Base-by-base conservation (phyloP, 2,888 invertebrate species). In the Agrypnus murinus region DNA sequence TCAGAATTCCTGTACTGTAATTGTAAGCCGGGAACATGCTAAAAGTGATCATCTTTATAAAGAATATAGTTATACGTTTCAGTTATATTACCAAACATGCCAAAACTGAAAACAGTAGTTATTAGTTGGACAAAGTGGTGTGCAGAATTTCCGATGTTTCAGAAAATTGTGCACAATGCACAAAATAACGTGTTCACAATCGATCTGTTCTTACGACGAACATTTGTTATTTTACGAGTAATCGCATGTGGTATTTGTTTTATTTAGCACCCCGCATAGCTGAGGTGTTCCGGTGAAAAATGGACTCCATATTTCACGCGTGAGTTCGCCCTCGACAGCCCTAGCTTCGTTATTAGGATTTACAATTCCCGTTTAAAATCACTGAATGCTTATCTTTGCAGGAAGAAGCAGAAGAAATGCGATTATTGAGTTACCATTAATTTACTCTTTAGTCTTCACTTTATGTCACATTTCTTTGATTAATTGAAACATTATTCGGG, bases 221-320 rank as follows among this genome's bases (percentile, higher is more conserved):
- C 68, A 68, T 65, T 65, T 53, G 65, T 62, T 62, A 66, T 58
- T 64, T 64, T 63, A 36, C 53, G 46, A 65, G 50, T 50, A 55
- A 70, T 53, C 40, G 66, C 58, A 66, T 62, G 66, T 58, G 66
- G 31, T 66, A 70, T 70, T 70, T 62, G 65, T 70, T 65, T 70
- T 70, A 60, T 65, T 65, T 66, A 62, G 46, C 70, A 55, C 63
- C 55, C 58, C 70, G 60, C 60, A 31, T 59, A 43, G 43, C 64
- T 34, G 43, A 63, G 63, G 62, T 63, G 60, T 31, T 65, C 48
- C 38, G 19, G 55, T 69, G 68, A 64, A 65, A 72, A 72, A 72
- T 72, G 68, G 69, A 68, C 68, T 64, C 59, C 53, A 72, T 72
- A 69, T 72, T 72, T 72, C 53, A 69, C 68, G 65, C 46, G 19